Evolutionary conservation across 1,140 invertebrate species (phyloP).

Genomic region (Phymastichus coffea): DNA sequence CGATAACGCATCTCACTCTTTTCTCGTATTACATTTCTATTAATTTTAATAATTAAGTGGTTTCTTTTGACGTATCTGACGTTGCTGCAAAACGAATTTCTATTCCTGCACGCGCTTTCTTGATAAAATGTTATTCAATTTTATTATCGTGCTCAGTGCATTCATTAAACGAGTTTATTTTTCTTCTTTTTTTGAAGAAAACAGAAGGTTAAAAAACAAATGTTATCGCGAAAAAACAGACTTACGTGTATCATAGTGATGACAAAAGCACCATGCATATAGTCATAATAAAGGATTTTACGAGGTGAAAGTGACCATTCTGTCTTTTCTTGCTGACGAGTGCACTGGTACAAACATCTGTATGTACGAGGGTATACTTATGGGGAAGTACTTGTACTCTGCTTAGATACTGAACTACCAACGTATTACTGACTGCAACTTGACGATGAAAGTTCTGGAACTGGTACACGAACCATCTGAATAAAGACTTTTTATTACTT

Average conservation of each 20-base stretch:
- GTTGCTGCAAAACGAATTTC: not conserved
- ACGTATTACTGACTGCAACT: not conserved
- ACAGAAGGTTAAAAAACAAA: no score
- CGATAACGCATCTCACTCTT: no score
- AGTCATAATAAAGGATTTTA: conserved; percentile 14
- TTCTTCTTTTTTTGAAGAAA: no score
- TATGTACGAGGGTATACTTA: not conserved
- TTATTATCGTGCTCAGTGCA: no score
- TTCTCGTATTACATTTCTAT: no score
- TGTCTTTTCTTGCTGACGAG: not conserved
- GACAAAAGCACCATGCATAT: not conserved
- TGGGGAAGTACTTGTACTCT: not conserved
- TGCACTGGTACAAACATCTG: not conserved
- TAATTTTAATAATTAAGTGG: no score
- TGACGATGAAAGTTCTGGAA: not conserved
- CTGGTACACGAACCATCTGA: no score
- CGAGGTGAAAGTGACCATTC: conserved; percentile 2
- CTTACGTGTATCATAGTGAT: no score
- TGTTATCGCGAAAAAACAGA: not conserved
- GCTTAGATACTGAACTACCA: not conserved
- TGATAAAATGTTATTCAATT: no score
- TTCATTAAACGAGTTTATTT: no score
- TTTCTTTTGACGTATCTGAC: not conserved
- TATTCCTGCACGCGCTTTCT: no score
- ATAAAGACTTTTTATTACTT: no score